Evolutionary conservation across 2,888 invertebrate species (phyloP).

Genomic region (Drosophila rubida): DNA sequence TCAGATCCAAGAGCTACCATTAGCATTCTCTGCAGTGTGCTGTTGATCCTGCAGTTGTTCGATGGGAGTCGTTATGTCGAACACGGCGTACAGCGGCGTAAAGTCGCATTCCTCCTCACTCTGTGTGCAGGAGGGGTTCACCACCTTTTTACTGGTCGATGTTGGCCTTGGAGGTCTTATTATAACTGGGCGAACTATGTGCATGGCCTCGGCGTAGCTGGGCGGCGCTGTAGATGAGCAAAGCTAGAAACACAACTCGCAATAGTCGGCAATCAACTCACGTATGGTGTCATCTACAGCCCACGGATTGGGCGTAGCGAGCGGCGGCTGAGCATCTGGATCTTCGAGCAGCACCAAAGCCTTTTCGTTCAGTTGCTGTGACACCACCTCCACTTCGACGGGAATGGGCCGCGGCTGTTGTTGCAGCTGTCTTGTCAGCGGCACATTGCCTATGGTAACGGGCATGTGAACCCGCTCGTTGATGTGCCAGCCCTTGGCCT

Average conservation of each 20-base stretch:
- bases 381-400: conserved; percentile 37
- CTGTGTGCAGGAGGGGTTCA: conserved; percentile 3
- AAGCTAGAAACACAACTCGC: not conserved
- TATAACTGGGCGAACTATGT: conserved; percentile 57
- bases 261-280: conserved; percentile 23
- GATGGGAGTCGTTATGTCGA: conserved; percentile 29
- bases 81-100: conserved; percentile 55
- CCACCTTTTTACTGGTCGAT: conserved; percentile 39
- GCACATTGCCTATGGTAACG: conserved; percentile 83
- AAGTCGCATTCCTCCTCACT: conserved; percentile 27
- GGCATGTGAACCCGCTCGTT: conserved; percentile 73
- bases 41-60: conserved; percentile 12
- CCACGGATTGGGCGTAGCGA: conserved; percentile 60
- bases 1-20: conserved; percentile 58
- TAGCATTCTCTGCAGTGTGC: conserved; percentile 16
- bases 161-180: conserved; percentile 23
- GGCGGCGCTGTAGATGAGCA: conserved; percentile 75
- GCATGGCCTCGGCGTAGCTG: conserved; percentile 78
- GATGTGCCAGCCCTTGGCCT: conserved; percentile 71
- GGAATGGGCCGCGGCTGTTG: conserved; percentile 38
- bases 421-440: conserved; percentile 49
- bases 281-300: conserved; percentile 57
- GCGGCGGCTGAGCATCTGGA: not conserved
- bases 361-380: conserved; percentile 59
- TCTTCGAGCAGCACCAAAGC: conserved; percentile 50